A percentile compares a stretch with the other conserved stretches of the same genome.
Conservation (phyloP, 2,797 vertebrate genomes). For the Phoebastria nigripes region DNA sequence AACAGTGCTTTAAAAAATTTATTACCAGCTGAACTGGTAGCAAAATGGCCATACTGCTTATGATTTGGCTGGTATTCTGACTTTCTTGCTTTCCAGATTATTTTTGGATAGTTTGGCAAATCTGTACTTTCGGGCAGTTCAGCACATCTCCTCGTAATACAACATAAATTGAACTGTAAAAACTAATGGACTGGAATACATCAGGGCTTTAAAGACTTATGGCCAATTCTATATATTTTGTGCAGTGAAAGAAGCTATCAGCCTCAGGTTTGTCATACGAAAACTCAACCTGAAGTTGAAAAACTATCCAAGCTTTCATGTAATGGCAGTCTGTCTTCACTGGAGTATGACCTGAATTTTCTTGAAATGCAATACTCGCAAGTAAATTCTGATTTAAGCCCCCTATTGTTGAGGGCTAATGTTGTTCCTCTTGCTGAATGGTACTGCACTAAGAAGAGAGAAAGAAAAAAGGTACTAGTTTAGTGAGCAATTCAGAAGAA, state of each 20-base stretch:
- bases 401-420: neutral
- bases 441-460: neutral
- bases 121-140: conserved; percentile 59
- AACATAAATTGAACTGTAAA: conserved; percentile 70
- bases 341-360: conserved; percentile 10
- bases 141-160: conserved; percentile 62
- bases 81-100: conserved; percentile 43
- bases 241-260: conserved; percentile 27
- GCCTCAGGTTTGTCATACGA: neutral
- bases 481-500: neutral
- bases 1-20: conserved; percentile 45
- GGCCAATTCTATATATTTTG: conserved; percentile 57
- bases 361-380: neutral
- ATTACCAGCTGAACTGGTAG: conserved; percentile 18
- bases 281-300: conserved; percentile 23
- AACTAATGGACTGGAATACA: conserved; percentile 69
- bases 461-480: neutral
- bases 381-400: neutral
- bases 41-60: conserved; percentile 7
- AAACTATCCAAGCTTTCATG: conserved; percentile 13
- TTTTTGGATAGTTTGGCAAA: conserved; percentile 66
- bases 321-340: neutral
- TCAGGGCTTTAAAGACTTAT: conserved; percentile 68
- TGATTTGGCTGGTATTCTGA: conserved; percentile 29
- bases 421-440: neutral